Evolutionary conservation across 2,797 vertebrate species (phyloP).

Genomic region (Lateolabrax maculatus): DNA sequence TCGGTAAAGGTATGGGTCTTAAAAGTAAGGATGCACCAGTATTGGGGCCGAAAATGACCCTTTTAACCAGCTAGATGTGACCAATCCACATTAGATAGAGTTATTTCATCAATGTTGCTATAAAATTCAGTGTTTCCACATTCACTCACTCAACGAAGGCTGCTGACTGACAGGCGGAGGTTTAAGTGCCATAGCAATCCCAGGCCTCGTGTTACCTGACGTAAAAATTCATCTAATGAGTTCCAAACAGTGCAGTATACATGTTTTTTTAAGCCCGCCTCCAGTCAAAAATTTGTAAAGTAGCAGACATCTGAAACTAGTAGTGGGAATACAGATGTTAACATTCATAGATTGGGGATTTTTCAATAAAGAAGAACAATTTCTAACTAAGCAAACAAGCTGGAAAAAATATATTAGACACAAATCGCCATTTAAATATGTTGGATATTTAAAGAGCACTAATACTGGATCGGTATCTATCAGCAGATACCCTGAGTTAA

Average conservation of each 20-base stretch:
- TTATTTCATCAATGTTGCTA: background rate
- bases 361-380: background rate
- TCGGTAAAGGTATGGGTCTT: background rate
- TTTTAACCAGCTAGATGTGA: background rate
- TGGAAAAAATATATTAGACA: background rate
- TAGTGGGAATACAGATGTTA: background rate
- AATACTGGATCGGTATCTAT: background rate
- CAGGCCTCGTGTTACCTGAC: background rate
- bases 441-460: background rate
- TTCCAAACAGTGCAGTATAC: background rate
- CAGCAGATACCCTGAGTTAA: background rate
- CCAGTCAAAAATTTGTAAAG: too few relatives aligned
- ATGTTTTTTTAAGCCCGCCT: background rate
- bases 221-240: background rate
- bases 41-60: background rate
- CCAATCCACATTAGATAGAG: background rate
- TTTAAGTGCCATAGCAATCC: background rate
- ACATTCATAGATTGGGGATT: background rate
- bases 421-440: background rate
- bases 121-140: too few relatives aligned
- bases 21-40: conserved; percentile 1
- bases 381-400: background rate
- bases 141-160: background rate
- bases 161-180: conserved; percentile 5
- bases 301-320: background rate